Percentiles rank a stretch among this genome's conserved stretches.
These are phyloP conservation scores for Chalcis sispes DNA, from an alignment of 2,888 invertebrate genomes.

Conservation along the genomic window DNA sequence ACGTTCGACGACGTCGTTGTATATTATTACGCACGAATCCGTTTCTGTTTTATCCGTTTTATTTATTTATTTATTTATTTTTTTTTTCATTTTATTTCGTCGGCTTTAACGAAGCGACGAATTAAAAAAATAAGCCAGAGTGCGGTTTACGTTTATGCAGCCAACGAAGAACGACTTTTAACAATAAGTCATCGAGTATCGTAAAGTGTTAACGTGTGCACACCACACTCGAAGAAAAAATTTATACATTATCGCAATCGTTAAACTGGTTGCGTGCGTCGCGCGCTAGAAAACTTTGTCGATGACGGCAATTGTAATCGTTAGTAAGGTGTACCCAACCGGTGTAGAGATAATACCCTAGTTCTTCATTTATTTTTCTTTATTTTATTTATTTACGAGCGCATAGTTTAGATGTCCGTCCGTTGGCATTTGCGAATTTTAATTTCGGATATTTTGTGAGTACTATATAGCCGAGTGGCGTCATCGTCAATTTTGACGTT, in stretches of 20 bases:
- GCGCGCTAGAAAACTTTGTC: conserved; percentile 22
- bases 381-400: no score
- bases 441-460: no score
- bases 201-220: conserved; percentile 1
- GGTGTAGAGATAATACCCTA: no score
- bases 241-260: conserved; percentile 37
- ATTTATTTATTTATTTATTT: background rate
- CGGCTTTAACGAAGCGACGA: conserved; percentile 28
- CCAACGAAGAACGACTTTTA: conserved; percentile 12
- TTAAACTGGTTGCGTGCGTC: no score
- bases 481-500: no score
- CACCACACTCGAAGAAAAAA: conserved; percentile 4
- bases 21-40: background rate
- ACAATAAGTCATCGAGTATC: conserved; percentile 38
- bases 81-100: background rate
- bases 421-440: no score
- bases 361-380: no score
- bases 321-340: background rate
- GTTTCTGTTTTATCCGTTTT: background rate
- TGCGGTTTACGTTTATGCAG: conserved; percentile 5
- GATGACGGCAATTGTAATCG: conserved; percentile 22
- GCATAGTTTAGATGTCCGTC: no score
- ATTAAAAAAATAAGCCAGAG: conserved; percentile 32
- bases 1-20: background rate
- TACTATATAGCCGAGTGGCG: no score